Evolutionary conservation across 2,888 invertebrate genomes (phyloP).

Genomic region (Melanostoma mellinum): DNA sequence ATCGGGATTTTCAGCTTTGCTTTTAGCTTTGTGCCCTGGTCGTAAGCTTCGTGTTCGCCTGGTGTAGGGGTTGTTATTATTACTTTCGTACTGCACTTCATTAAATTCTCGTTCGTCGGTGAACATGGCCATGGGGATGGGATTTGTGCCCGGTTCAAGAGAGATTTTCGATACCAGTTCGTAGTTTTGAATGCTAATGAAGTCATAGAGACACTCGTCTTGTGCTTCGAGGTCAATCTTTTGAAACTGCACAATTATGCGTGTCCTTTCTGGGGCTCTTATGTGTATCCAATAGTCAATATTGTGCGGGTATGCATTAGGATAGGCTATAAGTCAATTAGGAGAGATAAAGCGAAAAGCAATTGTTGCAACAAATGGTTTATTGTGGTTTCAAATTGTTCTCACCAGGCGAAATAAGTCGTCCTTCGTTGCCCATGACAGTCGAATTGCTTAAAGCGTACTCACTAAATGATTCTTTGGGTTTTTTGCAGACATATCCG

Average conservation of each 20-base stretch:
- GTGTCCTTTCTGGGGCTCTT: slow-evolving; percentile 85
- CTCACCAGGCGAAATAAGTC: slow-evolving; percentile 85
- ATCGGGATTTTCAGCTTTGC: slow-evolving; percentile 10
- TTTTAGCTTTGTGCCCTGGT: slow-evolving; percentile 37
- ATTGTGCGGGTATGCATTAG: slow-evolving; percentile 88
- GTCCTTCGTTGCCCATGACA: slow-evolving; percentile 86
- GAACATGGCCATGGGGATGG: slow-evolving; percentile 78
- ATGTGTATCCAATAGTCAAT: slow-evolving; percentile 88
- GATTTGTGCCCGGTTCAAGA: slow-evolving; percentile 77
- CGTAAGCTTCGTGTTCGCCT: slow-evolving; percentile 54
- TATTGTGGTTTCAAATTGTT: not conserved
- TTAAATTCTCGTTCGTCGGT: slow-evolving; percentile 70
- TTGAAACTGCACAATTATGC: slow-evolving; percentile 87
- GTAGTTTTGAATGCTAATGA: slow-evolving; percentile 85
- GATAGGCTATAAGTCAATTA: slow-evolving; percentile 82
- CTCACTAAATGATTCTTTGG: slow-evolving; percentile 77
- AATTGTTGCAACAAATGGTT: slow-evolving; percentile 2
- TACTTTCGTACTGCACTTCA: slow-evolving; percentile 70
- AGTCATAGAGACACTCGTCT: slow-evolving; percentile 91
- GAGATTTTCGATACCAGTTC: slow-evolving; percentile 77
- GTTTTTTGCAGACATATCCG: slow-evolving; percentile 87
- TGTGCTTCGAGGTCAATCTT: slow-evolving; percentile 89
- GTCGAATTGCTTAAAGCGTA: slow-evolving; percentile 84
- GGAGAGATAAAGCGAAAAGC: slow-evolving; percentile 16
- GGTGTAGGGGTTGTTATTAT: slow-evolving; percentile 45